These are phyloP conservation scores for Zalophus californianus DNA, from an alignment of 2,797 vertebrate species.

Conservation along the genomic window DNA sequence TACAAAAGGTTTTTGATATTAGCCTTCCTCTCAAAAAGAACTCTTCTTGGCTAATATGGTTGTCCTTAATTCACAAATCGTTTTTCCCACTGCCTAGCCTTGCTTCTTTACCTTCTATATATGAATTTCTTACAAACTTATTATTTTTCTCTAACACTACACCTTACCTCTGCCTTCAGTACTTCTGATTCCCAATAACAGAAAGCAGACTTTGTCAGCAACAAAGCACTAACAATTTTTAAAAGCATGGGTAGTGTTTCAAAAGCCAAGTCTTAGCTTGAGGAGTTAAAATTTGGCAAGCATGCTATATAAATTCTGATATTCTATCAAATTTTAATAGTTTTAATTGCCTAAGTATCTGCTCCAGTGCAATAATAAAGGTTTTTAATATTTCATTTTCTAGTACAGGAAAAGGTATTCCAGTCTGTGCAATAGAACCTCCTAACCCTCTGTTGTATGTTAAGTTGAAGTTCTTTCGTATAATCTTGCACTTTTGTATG, in stretches of 20 bases:
- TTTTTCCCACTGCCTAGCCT: not conserved
- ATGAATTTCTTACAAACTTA: conserved; percentile 29
- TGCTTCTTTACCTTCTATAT: conserved; percentile 16
- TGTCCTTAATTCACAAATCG: conserved; percentile 46
- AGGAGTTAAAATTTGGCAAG: conserved; percentile 74
- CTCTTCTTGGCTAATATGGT: not conserved
- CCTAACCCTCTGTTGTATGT: conserved; percentile 67
- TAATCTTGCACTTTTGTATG: conserved; percentile 54
- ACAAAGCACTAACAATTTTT: conserved; percentile 58
- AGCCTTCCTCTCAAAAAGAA: not conserved
- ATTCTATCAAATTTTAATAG: conserved; percentile 79
- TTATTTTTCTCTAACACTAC: conserved; percentile 25
- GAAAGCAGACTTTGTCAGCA: conserved; percentile 65
- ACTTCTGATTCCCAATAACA: conserved; percentile 59
- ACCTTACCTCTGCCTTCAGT: conserved; percentile 28
- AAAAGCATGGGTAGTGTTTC: conserved; percentile 57
- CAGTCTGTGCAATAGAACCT: conserved; percentile 56
- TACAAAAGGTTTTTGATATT: not conserved
- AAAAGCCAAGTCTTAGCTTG: conserved; percentile 67
- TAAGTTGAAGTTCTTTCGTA: conserved; percentile 35
- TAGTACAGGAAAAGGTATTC: conserved; percentile 66
- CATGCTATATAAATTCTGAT: conserved; percentile 75
- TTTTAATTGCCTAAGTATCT: conserved; percentile 84
- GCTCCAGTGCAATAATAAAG: conserved; percentile 77
- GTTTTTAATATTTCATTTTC: conserved; percentile 80